A percentile compares a stretch with the other conserved stretches of the same genome.
Evolutionary conservation across 2,797 vertebrate species (phyloP).

Genomic region (Cossypha heuglini): DNA sequence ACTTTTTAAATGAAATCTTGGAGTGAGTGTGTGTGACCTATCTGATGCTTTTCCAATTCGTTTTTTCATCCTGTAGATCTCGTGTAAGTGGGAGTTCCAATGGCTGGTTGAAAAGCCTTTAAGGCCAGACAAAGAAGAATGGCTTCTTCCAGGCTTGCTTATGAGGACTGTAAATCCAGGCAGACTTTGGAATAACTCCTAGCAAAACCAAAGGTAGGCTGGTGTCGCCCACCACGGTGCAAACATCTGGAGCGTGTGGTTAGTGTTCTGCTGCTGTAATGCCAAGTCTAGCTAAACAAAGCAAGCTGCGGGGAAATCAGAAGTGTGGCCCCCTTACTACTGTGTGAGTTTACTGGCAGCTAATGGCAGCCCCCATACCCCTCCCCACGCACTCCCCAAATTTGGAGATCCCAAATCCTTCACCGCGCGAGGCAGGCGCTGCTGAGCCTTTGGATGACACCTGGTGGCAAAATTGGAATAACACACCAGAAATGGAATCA

Average conservation of each 20-base stretch:
- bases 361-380: not conserved
- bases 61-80: not conserved
- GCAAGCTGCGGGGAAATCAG: not conserved
- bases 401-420: not conserved
- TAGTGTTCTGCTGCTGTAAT: not conserved
- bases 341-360: not conserved
- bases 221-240: not conserved
- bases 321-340: not conserved
- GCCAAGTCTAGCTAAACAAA: not conserved
- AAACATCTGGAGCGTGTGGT: not conserved
- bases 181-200: not conserved
- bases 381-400: no score
- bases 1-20: not conserved
- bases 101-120: not conserved
- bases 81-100: rapidly evolving
- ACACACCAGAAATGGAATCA: not conserved
- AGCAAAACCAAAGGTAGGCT: not conserved
- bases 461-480: constrained; percentile 6
- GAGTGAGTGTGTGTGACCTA: not conserved
- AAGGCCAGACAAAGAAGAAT: not conserved
- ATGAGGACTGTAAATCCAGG: not conserved
- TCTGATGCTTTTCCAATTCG: not conserved
- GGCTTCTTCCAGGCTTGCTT: not conserved
- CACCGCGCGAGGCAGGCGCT: rapidly evolving
- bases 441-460: not conserved